Conservation (phyloP, 2,888 invertebrate species). For the Drosophila macrothrix region DNA sequence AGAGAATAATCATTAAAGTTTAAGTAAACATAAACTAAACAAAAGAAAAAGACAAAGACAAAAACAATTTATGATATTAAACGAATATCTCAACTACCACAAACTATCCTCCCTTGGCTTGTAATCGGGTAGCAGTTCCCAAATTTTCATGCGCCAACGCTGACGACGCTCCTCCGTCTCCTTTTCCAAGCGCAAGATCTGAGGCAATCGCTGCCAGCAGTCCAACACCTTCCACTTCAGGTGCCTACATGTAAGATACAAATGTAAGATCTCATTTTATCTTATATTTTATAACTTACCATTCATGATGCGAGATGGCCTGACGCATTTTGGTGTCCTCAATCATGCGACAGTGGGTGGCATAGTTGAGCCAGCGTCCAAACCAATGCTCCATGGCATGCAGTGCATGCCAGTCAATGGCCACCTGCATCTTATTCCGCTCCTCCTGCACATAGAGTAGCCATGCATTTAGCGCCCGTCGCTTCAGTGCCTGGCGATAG, state of each 20-base stretch:
- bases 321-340: slow-evolving; percentile 85
- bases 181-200: slow-evolving; percentile 88
- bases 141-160: slow-evolving; percentile 90
- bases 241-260: slow-evolving; percentile 72
- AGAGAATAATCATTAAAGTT: neutral
- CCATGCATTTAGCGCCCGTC: slow-evolving; percentile 86
- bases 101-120: slow-evolving; percentile 85
- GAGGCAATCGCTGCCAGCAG: slow-evolving; percentile 89
- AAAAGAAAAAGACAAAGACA: neutral
- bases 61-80: slow-evolving; percentile 21
- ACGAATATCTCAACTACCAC: slow-evolving; percentile 52
- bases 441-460: slow-evolving; percentile 76
- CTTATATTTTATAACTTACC: slow-evolving; percentile 66
- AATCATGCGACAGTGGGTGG: slow-evolving; percentile 85
- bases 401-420: slow-evolving; percentile 90
- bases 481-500: slow-evolving; percentile 86
- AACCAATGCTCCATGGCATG: slow-evolving; percentile 87
- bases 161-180: slow-evolving; percentile 89
- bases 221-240: slow-evolving; percentile 86
- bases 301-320: slow-evolving; percentile 84
- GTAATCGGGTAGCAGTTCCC: slow-evolving; percentile 90
- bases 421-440: slow-evolving; percentile 88
- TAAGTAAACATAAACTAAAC: slow-evolving; percentile 12
- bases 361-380: slow-evolving; percentile 86
- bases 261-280: neutral